Evolutionary conservation across 2,797 vertebrate genomes (phyloP), one percentile per base, ranked within the genome.

Genomic region (Ciconia nigra): DNA sequence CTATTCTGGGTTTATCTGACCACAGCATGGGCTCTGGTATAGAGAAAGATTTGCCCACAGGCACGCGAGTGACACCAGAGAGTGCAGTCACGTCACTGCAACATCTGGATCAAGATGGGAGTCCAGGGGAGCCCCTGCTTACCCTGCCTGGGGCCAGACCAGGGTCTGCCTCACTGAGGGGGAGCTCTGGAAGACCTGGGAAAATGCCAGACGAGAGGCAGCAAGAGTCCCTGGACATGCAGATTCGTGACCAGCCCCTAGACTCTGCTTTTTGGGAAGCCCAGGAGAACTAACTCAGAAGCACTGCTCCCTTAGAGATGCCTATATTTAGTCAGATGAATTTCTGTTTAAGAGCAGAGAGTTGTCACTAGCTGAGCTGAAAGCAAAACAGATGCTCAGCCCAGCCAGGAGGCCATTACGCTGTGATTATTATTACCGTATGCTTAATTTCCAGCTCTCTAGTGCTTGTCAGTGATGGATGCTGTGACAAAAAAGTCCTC

Each of bases 361-460:
- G 49, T 51, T 85, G 42, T 77, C 62, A 29, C 46, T 81, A 83
- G 59, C 81, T 71, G 90, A 94, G 86, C 82, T 81, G 90, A 91
- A 93, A 83, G 79, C 49, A 83, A 92, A 95, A 65, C 93, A 94
- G 92, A 96, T 94, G 92, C 61, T 95, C 65, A 83, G 54, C 81
- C 57, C 94, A 92, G 69, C 39, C 87, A 91, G 92, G 47, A 96
- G 87, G 69, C 87, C 92, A 86, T 95, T 88, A 91, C 5, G 1
- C 61, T 83, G 69, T 91, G 84, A 95, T 96, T 94, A 91, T 96
- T 93, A 94, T 87, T 96, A 94, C 82, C 13, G 4, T 52, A 61
- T 92, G 87, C 76, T 78, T 91, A 81, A 94, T 94, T 95, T 94
- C 65, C 90, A 94, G 72, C 72, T 74, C 69, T 87, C 81, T 87